Conservation (phyloP, 2,888 invertebrate species). For the Asteroscopus sphinx region DNA sequence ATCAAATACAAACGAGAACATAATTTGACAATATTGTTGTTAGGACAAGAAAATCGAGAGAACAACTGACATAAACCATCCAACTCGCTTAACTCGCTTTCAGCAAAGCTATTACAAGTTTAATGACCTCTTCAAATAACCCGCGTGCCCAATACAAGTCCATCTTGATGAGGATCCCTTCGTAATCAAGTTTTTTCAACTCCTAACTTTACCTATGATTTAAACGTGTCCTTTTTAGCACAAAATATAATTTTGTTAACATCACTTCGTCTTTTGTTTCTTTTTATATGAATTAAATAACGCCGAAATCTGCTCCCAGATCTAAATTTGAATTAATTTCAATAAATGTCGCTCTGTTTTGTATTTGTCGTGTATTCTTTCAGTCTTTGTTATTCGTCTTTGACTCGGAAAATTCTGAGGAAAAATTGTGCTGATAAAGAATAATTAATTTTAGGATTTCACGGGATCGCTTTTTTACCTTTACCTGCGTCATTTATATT, state of each 20-base stretch:
- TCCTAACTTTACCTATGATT: conserved; percentile 40
- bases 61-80: conserved; percentile 26
- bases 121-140: conserved; percentile 42
- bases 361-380: not conserved
- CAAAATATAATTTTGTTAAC: conserved; percentile 10
- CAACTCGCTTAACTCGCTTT: conserved; percentile 33
- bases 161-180: conserved; percentile 22
- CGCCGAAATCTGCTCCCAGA: not conserved
- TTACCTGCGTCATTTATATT: no score
- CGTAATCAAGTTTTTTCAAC: conserved; percentile 38
- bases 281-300: conserved; percentile 13
- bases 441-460: conserved; percentile 5
- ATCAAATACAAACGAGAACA: not conserved
- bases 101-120: conserved; percentile 41
- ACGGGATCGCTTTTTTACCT: not conserved
- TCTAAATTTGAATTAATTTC: conserved; percentile 8
- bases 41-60: conserved; percentile 21
- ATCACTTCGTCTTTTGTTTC: not conserved
- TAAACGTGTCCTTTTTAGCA: conserved; percentile 20
- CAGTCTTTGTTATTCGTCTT: not conserved
- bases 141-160: conserved; percentile 22
- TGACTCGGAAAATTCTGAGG: not conserved
- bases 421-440: conserved; percentile 2
- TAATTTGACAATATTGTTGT: conserved; percentile 11
- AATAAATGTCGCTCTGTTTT: conserved; percentile 7